A percentile compares a stretch with the other conserved stretches of the same genome.
These are phyloP conservation scores for Coracopsis vasa DNA, from an alignment of 2,113 vertebrate species.

Conservation along the genomic window DNA sequence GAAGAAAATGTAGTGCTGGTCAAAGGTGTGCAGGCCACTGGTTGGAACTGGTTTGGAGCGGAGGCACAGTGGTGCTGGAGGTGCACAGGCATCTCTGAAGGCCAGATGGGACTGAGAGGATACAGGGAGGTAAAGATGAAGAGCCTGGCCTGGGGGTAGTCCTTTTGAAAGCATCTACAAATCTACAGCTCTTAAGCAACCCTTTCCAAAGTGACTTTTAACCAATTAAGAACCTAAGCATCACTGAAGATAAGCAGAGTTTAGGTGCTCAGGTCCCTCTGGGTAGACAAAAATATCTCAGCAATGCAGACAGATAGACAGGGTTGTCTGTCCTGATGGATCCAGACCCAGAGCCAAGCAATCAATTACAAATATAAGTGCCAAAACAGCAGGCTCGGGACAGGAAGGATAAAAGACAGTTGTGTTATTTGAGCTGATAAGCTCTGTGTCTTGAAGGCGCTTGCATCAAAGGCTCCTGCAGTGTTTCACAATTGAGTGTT, in stretches of 20 bases:
- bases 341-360: slow-evolving; percentile 15
- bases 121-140: neutral
- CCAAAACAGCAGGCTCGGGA: slow-evolving; percentile 20
- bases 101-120: neutral
- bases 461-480: slow-evolving; percentile 33
- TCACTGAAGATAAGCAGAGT: neutral
- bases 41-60: neutral
- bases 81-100: neutral
- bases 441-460: neutral
- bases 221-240: neutral
- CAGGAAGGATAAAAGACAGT: slow-evolving; percentile 29
- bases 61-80: neutral
- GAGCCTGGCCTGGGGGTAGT: neutral
- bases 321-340: neutral
- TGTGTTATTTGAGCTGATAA: slow-evolving; percentile 43
- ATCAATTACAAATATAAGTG: slow-evolving; percentile 36
- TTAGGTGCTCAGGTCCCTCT: neutral
- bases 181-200: neutral
- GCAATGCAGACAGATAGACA: neutral
- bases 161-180: neutral
- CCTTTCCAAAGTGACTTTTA: slow-evolving; percentile 35
- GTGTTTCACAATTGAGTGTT: slow-evolving; percentile 7
- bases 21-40: neutral
- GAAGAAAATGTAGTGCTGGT: neutral
- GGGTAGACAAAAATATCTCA: neutral